A percentile compares a stretch with the other conserved stretches of the same genome.
Conservation (phyloP, 2,888 invertebrate species). For the Ametastegia equiseti region DNA sequence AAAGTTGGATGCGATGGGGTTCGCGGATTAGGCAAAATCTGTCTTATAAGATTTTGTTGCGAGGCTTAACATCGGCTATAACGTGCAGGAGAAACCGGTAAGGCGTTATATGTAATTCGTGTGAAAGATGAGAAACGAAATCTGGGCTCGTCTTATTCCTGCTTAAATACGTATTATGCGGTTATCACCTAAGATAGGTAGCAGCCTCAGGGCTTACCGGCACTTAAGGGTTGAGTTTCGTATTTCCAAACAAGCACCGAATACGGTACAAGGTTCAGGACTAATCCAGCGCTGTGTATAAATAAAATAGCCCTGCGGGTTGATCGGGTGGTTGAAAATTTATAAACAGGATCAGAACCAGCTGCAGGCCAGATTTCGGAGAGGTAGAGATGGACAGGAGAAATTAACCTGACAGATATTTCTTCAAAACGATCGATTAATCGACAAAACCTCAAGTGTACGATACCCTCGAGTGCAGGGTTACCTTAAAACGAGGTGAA, state of each 20-base stretch:
- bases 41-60: slow-evolving; percentile 23
- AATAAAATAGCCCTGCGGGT: not conserved
- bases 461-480: slow-evolving; percentile 59
- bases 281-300: not conserved
- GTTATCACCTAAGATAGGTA: slow-evolving; percentile 13
- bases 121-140: not conserved
- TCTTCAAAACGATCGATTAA: slow-evolving; percentile 58
- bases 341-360: not conserved
- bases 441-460: slow-evolving; percentile 4
- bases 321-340: not conserved
- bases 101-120: too few relatives aligned
- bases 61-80: not conserved
- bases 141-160: slow-evolving; percentile 7
- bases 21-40: slow-evolving; percentile 35
- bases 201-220: slow-evolving; percentile 16
- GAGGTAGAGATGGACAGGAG: slow-evolving; percentile 34
- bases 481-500: slow-evolving; percentile 60
- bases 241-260: slow-evolving; percentile 29
- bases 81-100: not conserved
- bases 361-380: not conserved
- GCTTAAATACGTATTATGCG: slow-evolving; percentile 26
- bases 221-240: slow-evolving; percentile 27
- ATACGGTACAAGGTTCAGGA: not conserved
- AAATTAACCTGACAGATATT: slow-evolving; percentile 49
- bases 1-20: not conserved